Base-by-base conservation (phyloP, 2,113 vertebrate genomes). In the Dromiciops gliroides region DNA sequence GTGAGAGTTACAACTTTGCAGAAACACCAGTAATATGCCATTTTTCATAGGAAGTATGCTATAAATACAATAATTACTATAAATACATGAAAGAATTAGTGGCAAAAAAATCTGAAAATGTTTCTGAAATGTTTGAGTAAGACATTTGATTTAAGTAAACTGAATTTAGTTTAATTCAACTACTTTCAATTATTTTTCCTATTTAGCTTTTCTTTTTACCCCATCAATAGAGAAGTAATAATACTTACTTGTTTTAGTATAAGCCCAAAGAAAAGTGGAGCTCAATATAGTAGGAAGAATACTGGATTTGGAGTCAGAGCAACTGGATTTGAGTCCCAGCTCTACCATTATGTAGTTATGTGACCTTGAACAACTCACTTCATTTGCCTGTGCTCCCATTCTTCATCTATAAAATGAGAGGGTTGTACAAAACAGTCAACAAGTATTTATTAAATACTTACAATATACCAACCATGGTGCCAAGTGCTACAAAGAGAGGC, bases 181-280 rank as follows among this genome's bases (percentile, higher is more conserved):
- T 60, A 6, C n/a, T 60, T 89, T 83, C 37, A 89, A 47, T 44
- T 53, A 31, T 28, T 50, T 47, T 93, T 91, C n/a, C 25, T 52
- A 93, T 48, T 96, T 48, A 44, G 0, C 0, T 22, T 47, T 51
- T 12, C 95, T 95, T 95, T 11, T 47, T 49, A 75, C 90, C 95
- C 28, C 83, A 0, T 89, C n/a, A 10, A 50, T 48, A 96, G 1
- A 90, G 0, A 94, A 24, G 92, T 90, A 24, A 90, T 37, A 44
- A 37, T 53, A 50, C 7, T 49, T 26, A 23, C 94, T 94, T 95
- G 25, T 24, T 75, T 89, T 75, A 8, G 22, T 60, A 94, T 25
- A 60, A 92, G 89, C 60, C 90, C 89, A 89, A 10, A 75, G 53
- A 89, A 92, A 94, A 96, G 94, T 49, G 11, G 44, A 93, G 16